These are phyloP conservation scores for Sphecodes monilicornis DNA, from an alignment of 2,888 invertebrate species.

Conservation along the genomic window DNA sequence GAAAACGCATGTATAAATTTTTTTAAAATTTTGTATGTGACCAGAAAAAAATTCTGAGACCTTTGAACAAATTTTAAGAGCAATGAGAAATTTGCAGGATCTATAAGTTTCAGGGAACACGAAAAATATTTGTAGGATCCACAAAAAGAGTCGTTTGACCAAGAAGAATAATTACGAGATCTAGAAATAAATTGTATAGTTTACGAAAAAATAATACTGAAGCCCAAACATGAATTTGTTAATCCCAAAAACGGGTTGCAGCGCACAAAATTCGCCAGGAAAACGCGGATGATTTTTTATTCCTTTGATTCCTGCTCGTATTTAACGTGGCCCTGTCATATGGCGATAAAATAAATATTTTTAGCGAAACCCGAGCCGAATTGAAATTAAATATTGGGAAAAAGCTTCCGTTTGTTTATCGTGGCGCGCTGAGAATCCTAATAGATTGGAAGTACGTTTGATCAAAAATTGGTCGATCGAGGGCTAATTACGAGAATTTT, in stretches of 20 bases:
- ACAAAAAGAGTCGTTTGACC: too few species aligned
- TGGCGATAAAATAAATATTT: background rate
- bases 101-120: background rate
- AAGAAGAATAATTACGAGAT: background rate
- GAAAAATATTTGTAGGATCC: too few species aligned
- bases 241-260: background rate
- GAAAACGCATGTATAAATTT: too few species aligned
- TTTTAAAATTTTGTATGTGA: too few species aligned
- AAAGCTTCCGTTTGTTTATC: background rate
- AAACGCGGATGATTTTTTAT: background rate
- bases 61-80: background rate
- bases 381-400: background rate
- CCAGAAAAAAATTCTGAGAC: too few species aligned
- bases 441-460: background rate
- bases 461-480: background rate
- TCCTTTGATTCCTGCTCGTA: background rate
- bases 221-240: background rate
- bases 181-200: background rate
- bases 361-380: too few species aligned
- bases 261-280: background rate
- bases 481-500: background rate
- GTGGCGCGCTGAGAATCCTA: background rate
- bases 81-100: background rate
- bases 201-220: background rate
- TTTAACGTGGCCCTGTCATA: background rate